Evolutionary conservation across 2,113 vertebrate genomes (phyloP).

Genomic region (Mobula birostris): DNA sequence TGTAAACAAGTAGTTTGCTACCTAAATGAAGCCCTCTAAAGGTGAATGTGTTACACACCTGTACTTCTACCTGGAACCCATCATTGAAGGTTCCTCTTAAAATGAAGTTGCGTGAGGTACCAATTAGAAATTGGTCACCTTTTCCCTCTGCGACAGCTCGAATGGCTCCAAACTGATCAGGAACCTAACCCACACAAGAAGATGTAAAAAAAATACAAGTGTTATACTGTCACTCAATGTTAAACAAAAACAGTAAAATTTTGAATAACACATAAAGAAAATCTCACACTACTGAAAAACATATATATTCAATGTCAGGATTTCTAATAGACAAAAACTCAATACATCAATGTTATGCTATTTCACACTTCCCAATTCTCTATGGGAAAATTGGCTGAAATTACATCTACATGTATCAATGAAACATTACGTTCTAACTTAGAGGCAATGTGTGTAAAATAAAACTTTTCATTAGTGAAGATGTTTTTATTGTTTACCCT

Average conservation of each 20-base stretch:
- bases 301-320: background rate
- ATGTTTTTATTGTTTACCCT: background rate
- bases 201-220: background rate
- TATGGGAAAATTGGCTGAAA: background rate
- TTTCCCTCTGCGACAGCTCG: slow-evolving; percentile 89
- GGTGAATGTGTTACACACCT: slow-evolving; percentile 58
- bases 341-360: background rate
- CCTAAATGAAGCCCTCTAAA: background rate
- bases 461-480: background rate
- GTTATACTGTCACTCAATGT: background rate
- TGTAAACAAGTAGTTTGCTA: background rate
- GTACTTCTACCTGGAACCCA: slow-evolving; percentile 86
- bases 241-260: background rate
- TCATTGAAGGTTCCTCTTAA: slow-evolving; percentile 89
- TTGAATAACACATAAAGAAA: background rate
- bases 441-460: background rate
- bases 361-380: background rate
- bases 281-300: background rate
- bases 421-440: background rate
- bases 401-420: background rate
- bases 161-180: slow-evolving; percentile 90
- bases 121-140: slow-evolving; percentile 84
- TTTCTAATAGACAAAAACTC: background rate
- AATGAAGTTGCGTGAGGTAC: slow-evolving; percentile 90
- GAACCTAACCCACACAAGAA: slow-evolving; percentile 65